Base-by-base conservation (phyloP, 1,140 invertebrate species). In the Drosophila littoralis region DNA sequence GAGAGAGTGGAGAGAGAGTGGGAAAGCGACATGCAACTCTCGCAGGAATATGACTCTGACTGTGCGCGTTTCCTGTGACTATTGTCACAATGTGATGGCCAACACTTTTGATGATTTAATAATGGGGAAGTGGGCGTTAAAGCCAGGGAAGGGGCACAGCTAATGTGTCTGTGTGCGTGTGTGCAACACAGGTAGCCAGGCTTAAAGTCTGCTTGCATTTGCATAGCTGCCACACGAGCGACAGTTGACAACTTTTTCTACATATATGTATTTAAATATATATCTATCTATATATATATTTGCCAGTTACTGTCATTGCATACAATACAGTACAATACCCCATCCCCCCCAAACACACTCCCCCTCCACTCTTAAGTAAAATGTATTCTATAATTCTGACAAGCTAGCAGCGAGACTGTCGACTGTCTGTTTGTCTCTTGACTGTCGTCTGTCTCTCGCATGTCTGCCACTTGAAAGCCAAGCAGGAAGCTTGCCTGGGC, bases 31-130 rank as follows among this genome's bases (percentile, higher is more conserved):
- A 40, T 46, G 72, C 72, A 68, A 65, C 28, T 66, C 69, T 71
- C 55, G 8, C 28, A 61, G 51, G 71, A 50, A 60, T 9, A 59
- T 22, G 33, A 58, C n/a, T 42, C 58, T 28, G 22, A 28, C 17
- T 54, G 52, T 40, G 15, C 40, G 59, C 42, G 60, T 63, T 61
- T 71, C 50, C 58, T 40, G 15, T 46, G 48, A 51, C 73, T 66
- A 88, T 82, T 86, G 82, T 88, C 79, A 88, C 83, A 88, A 28
- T 88, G 79, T 82, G 82, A 82, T 79, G 72, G 82, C 61, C 79
- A 83, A 89, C 84, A 80, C 84, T 80, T 89, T 83, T 88, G 80
- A 80, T 89, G 77, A 89, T 89, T 77, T 80, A 80, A 84, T 88
- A 88, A 88, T 79, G n/a, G 36, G 35, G 48, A 46, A 28, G 61